Percentiles rank a stretch among this genome's conserved stretches.
These are phyloP conservation scores for Megaceryle torquata DNA, from an alignment of 2,113 vertebrate species.

Conservation along the genomic window DNA sequence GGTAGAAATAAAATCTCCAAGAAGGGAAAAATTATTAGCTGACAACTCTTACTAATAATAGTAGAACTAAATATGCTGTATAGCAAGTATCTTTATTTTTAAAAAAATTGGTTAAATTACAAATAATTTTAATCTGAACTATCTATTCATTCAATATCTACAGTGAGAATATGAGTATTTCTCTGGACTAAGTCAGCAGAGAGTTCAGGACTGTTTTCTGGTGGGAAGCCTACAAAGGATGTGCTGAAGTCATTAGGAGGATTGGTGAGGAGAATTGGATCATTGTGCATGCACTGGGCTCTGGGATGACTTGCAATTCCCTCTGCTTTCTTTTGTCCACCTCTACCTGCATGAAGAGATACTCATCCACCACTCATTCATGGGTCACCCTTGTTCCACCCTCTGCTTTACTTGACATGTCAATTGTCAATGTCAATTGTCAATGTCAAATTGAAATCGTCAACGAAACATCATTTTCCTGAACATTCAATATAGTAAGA, in stretches of 20 bases:
- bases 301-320: background rate
- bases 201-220: background rate
- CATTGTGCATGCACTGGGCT: fast-evolving
- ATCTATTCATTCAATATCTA: background rate
- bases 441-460: background rate
- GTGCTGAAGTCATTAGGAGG: background rate
- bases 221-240: background rate
- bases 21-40: background rate
- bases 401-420: background rate
- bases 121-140: background rate
- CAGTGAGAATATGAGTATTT: background rate
- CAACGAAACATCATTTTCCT: background rate
- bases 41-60: background rate
- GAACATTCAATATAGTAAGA: background rate
- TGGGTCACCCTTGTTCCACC: background rate
- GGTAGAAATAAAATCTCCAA: background rate
- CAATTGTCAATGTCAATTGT: too few relatives aligned
- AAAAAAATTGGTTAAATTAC: background rate
- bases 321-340: background rate
- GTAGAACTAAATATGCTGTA: background rate
- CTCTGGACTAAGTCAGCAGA: background rate
- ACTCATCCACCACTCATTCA: too few relatives aligned
- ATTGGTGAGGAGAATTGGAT: background rate
- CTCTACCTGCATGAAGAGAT: background rate
- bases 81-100: background rate